Evolutionary conservation across 2,113 vertebrate genomes (phyloP).

Genomic region (Notothenia coriiceps): DNA sequence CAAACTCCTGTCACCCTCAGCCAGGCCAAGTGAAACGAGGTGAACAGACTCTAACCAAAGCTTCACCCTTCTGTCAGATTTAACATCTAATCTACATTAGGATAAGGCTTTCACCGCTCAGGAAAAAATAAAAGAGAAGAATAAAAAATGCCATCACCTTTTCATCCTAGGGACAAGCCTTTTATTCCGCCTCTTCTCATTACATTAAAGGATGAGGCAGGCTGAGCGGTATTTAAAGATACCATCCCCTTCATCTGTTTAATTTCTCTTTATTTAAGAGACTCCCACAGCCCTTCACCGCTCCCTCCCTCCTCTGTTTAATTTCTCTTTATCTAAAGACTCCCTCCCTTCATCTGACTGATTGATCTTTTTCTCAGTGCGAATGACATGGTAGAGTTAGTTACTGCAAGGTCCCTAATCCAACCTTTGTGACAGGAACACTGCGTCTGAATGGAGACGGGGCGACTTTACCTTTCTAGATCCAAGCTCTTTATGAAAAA

Average conservation of each 20-base stretch:
- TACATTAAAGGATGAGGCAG: slow-evolving; percentile 83
- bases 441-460: slow-evolving; percentile 15
- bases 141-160: slow-evolving; percentile 75
- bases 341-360: slow-evolving; percentile 74
- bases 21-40: slow-evolving; percentile 68
- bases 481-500: slow-evolving; percentile 1
- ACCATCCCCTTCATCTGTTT: slow-evolving; percentile 77
- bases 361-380: slow-evolving; percentile 72
- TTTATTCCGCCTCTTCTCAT: slow-evolving; percentile 78
- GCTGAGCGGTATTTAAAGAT: slow-evolving; percentile 82
- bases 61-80: slow-evolving; percentile 76
- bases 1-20: slow-evolving; percentile 43
- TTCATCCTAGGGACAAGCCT: slow-evolving; percentile 77
- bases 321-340: slow-evolving; percentile 77
- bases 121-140: slow-evolving; percentile 54
- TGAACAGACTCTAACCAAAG: slow-evolving; percentile 64
- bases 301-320: slow-evolving; percentile 68
- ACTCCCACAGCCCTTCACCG: slow-evolving; percentile 57
- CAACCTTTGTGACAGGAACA: slow-evolving; percentile 32
- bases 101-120: slow-evolving; percentile 75
- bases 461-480: neutral
- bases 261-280: slow-evolving; percentile 82
- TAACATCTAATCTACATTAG: slow-evolving; percentile 84
- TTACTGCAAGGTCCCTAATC: slow-evolving; percentile 48
- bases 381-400: slow-evolving; percentile 62